Conservation (phyloP, 2,797 vertebrate species). For the Anas acuta region DNA sequence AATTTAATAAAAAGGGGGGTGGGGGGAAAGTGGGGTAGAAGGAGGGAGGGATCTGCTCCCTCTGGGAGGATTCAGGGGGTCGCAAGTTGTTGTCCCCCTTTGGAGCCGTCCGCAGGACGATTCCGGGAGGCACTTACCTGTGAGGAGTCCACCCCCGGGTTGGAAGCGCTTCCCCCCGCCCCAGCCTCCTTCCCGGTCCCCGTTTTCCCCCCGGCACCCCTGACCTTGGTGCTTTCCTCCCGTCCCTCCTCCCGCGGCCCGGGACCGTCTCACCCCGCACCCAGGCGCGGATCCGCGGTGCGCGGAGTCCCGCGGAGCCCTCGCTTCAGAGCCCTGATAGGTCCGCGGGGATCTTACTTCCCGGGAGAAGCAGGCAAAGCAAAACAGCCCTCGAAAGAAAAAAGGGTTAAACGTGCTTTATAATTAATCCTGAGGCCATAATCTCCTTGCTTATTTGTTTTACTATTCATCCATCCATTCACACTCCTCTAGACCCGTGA, state of each 20-base stretch:
- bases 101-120: not conserved
- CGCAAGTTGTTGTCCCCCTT: not conserved
- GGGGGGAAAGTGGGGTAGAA: not conserved
- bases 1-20: too few relatives aligned
- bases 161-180: not conserved
- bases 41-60: not conserved
- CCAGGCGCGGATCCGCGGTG: not conserved
- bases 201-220: not conserved
- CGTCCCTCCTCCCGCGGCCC: not conserved
- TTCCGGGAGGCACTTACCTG: not conserved
- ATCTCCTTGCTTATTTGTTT: conserved; percentile 52
- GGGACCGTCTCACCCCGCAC: not conserved
- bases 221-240: not conserved
- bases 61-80: not conserved
- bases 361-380: not conserved
- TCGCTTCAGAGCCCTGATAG: not conserved
- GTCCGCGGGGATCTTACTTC: not conserved
- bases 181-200: not conserved
- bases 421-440: conserved; percentile 31
- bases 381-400: conserved; percentile 3
- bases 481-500: conserved; percentile 39
- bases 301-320: not conserved
- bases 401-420: not conserved
- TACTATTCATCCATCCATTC: conserved; percentile 48
- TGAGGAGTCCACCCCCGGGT: not conserved